Evolutionary conservation across 2,888 invertebrate genomes (phyloP).

Genomic region (Tachina fera): DNA sequence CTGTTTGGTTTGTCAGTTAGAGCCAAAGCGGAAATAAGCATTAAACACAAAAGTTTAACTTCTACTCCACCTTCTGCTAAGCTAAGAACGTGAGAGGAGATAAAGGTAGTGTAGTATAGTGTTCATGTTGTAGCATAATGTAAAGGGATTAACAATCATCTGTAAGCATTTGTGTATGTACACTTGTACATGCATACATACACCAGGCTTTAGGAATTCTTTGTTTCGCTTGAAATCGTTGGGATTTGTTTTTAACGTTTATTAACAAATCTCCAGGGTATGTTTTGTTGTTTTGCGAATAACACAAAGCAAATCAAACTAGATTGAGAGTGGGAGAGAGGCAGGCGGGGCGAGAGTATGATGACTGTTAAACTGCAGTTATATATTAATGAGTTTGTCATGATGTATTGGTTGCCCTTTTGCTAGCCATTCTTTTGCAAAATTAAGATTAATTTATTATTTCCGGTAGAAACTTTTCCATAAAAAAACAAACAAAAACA

Average conservation of each 20-base stretch:
- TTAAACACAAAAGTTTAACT: slow-evolving; percentile 59
- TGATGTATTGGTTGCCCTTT: slow-evolving; percentile 2
- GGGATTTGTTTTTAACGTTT: slow-evolving; percentile 71
- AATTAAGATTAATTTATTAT: slow-evolving; percentile 34
- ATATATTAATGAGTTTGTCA: neutral
- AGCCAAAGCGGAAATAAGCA: slow-evolving; percentile 69
- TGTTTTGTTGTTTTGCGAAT: slow-evolving; percentile 55
- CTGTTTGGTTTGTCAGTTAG: slow-evolving; percentile 53
- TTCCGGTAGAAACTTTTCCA: slow-evolving; percentile 15
- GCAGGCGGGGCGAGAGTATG: neutral
- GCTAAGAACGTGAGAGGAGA: neutral
- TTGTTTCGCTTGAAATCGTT: slow-evolving; percentile 11
- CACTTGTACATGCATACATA: neutral
- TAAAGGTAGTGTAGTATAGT: neutral
- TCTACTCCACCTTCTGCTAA: slow-evolving; percentile 4
- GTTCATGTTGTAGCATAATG: slow-evolving; percentile 61
- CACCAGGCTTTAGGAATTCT: neutral
- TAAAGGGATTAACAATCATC: slow-evolving; percentile 54
- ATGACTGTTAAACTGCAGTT: neutral
- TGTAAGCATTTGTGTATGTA: neutral
- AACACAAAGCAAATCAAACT: slow-evolving; percentile 51
- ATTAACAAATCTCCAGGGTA: slow-evolving; percentile 79
- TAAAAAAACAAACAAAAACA: neutral
- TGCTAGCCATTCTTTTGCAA: slow-evolving; percentile 1
- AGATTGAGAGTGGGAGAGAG: neutral